Conservation (phyloP, 2,888 invertebrate species). For the Cephalotes varians region DNA sequence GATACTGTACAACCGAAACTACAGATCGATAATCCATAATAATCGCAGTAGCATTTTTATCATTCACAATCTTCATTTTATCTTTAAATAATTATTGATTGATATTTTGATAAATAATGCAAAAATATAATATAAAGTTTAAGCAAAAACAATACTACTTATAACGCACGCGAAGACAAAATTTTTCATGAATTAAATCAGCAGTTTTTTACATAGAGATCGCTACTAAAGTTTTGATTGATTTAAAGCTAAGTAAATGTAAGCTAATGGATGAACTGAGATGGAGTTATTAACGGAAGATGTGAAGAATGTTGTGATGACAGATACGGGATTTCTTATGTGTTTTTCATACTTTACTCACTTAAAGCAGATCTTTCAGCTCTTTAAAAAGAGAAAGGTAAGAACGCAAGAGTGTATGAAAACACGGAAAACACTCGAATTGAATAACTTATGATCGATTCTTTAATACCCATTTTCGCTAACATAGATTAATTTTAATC, state of each 20-base stretch:
- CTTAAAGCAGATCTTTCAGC: neutral
- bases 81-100: slow-evolving; percentile 14
- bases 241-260: slow-evolving; percentile 19
- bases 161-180: neutral
- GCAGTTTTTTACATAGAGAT: neutral
- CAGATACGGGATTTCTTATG: neutral
- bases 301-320: slow-evolving; percentile 1
- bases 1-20: neutral
- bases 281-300: slow-evolving; percentile 15
- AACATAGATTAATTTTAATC: too few species aligned
- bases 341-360: neutral
- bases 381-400: neutral
- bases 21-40: neutral
- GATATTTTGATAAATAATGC: slow-evolving; percentile 16
- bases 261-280: slow-evolving; percentile 13
- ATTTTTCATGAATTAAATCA: neutral
- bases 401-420: neutral
- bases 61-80: neutral
- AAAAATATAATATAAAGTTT: neutral
- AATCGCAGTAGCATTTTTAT: neutral
- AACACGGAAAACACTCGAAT: neutral
- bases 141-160: slow-evolving; percentile 16
- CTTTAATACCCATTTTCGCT: too few species aligned
- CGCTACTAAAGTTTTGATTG: neutral
- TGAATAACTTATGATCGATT: neutral